Percentiles rank a stretch among this genome's conserved stretches.
phyloP scores from a whole-genome alignment of 2,888 invertebrate species.

The Blastobasis adustella region DNA sequence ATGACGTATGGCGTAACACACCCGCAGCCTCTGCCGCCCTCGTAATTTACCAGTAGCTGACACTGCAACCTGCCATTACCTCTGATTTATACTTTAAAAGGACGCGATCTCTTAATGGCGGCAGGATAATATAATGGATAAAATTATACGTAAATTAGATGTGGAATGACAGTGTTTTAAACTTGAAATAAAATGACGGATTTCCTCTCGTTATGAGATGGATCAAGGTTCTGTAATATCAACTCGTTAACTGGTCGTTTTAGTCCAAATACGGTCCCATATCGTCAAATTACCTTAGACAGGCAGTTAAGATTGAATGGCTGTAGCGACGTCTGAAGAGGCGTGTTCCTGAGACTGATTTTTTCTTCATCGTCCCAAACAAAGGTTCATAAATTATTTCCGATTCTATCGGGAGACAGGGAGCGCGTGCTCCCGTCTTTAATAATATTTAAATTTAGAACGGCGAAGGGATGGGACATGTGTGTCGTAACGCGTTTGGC shows the following conservation, averaged over 20 bases:
- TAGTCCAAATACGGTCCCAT: neutral
- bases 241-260: neutral
- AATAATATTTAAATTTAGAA: slow-evolving; percentile 71
- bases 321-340: too few species aligned
- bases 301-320: too few species aligned
- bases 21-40: slow-evolving; percentile 1
- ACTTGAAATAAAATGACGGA: neutral
- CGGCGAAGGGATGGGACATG: slow-evolving; percentile 73
- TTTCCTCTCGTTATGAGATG: neutral
- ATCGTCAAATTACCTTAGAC: neutral
- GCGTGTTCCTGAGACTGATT: neutral
- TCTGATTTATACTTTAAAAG: slow-evolving; percentile 28
- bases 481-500: slow-evolving; percentile 73
- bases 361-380: slow-evolving; percentile 17
- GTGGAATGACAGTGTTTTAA: neutral
- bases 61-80: slow-evolving; percentile 21
- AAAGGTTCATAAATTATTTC: slow-evolving; percentile 62
- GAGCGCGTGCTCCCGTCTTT: slow-evolving; percentile 62
- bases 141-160: slow-evolving; percentile 9
- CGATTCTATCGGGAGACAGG: slow-evolving; percentile 53
- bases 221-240: neutral
- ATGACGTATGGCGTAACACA: slow-evolving; percentile 9
- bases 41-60: slow-evolving; percentile 26
- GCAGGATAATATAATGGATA: slow-evolving; percentile 19
- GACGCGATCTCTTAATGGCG: slow-evolving; percentile 28